Evolutionary conservation across 2,888 invertebrate species (phyloP), one percentile per base, ranked within the genome.

Genomic region (Amphimallon solstitiale): DNA sequence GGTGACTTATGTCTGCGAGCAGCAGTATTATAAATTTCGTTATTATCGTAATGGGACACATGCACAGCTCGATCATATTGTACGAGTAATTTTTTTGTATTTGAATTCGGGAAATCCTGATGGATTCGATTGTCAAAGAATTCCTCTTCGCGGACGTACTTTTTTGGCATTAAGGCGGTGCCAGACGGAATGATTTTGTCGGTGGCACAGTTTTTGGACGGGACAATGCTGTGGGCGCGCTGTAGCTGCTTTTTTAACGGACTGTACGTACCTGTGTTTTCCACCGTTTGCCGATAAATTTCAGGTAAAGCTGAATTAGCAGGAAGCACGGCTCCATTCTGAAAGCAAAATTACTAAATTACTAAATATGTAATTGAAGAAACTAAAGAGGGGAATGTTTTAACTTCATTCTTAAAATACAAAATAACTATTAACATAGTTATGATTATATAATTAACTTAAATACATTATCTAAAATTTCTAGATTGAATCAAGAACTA

Each of bases 181-280:
- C 56, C 56, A 45, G 59, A 56, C 46, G 80, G 80, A 68, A 79
- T 75, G 21, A 81, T 75, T 75, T 78, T 79, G 71, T 78, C 78
- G 62, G 75, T 79, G 75, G 80, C 76, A 75, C 80, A 81, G 71
- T 80, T 79, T 72, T 78, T 79, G 77, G 80, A 79, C 76, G 80
- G 81, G 71, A 79, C 77, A 29, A 79, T 78, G 72, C 78, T 77
- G 70, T 79, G 78, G 34, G 79, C 77, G 52, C 78, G 78, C 51
- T 78, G 77, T 38, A 80, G 69, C 68, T 79, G 78, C 68, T 80
- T 80, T 74, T 79, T 80, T 48, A 81, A 71, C 35, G 80, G 80
- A 69, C 78, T 79, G 78, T 82, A 82, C 83, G 73, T 82, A 83
- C 83, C 83, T 71, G 81, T 79, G 62, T 79, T 80, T 74, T 83